Conservation (phyloP, 1,140 invertebrate species). For the Melipona quadrifasciata region DNA sequence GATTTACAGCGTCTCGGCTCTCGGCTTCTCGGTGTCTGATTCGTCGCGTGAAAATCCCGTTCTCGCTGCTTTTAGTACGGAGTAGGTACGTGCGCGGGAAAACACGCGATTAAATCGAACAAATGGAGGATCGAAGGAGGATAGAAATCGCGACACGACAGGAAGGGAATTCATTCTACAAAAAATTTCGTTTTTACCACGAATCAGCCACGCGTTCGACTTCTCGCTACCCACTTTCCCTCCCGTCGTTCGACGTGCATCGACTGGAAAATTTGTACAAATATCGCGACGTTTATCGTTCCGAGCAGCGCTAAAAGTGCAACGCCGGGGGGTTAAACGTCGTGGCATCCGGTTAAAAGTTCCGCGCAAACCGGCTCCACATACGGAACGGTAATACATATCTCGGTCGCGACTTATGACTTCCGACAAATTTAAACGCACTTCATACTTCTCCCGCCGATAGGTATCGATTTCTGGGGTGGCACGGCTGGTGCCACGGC, state of each 20-base stretch:
- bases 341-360: background rate
- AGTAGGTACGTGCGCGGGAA: too few species aligned
- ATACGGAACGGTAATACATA: constrained; percentile 37
- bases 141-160: background rate
- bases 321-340: background rate
- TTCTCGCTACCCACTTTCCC: background rate
- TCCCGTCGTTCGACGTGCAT: background rate
- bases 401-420: constrained; percentile 58
- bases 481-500: constrained; percentile 7
- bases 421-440: constrained; percentile 75
- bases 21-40: background rate
- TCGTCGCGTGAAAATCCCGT: background rate
- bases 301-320: background rate
- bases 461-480: constrained; percentile 68
- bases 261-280: background rate
- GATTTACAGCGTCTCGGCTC: constrained; percentile 26
- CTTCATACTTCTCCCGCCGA: constrained; percentile 47
- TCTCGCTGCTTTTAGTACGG: background rate
- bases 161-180: background rate
- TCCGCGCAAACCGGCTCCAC: background rate
- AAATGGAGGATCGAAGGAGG: background rate
- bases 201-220: background rate
- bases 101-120: background rate
- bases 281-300: background rate
- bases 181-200: background rate